Percentiles rank a stretch among this genome's conserved stretches.
phyloP scores from a whole-genome alignment of 2,888 invertebrate species.

The Barypeithes pellucidus region DNA sequence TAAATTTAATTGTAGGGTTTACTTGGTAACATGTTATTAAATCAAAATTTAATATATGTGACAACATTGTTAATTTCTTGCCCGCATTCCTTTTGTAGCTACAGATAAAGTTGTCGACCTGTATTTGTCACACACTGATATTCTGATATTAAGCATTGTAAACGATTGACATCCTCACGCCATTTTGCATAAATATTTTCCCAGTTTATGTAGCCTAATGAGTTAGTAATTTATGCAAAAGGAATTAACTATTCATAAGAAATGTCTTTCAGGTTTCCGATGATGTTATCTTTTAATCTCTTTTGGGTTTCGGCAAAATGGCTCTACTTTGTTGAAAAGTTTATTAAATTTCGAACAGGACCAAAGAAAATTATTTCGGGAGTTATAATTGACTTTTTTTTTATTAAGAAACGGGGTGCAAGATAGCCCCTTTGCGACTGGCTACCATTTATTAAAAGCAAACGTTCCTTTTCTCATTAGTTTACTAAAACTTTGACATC shows the following conservation, averaged over 20 bases:
- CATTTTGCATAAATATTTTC: constrained; percentile 4
- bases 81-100: too few species aligned
- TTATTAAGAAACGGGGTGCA: constrained; percentile 6
- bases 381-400: constrained; percentile 15
- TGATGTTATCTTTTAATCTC: constrained; percentile 48
- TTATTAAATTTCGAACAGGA: constrained; percentile 43
- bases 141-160: too few species aligned
- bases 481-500: too few species aligned
- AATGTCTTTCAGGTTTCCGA: constrained; percentile 47
- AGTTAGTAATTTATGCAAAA: constrained; percentile 61
- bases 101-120: too few species aligned
- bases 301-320: constrained; percentile 21
- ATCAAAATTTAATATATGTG: too few species aligned
- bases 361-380: constrained; percentile 22
- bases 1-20: too few species aligned
- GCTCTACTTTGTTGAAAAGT: constrained; percentile 29
- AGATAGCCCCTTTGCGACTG: background rate
- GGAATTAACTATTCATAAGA: constrained; percentile 52
- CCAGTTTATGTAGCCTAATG: background rate
- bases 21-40: too few species aligned
- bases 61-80: too few species aligned
- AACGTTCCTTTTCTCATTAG: background rate
- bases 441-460: background rate
- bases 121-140: too few species aligned
- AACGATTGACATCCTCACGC: background rate